Base-by-base conservation (phyloP, 2,888 invertebrate genomes). In the Dynastes tityus region DNA sequence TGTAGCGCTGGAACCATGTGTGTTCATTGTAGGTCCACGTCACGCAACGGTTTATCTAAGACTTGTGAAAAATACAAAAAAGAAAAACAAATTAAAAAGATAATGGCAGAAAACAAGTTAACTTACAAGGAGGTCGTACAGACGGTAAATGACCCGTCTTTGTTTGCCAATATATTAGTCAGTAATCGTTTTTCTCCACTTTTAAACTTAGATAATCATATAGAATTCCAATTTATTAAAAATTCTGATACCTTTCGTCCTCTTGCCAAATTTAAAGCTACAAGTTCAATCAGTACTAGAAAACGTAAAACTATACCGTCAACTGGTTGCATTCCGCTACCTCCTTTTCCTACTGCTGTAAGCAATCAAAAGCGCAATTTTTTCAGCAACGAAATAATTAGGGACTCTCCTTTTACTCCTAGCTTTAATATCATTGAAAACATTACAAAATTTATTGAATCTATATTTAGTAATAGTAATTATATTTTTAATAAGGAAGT, bases 81-180 rank as follows among this genome's bases (percentile, higher is more conserved):
- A 63, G 63, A 63, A 27, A 63, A 61, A 11, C 22, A 61, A 61
- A 63, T 63, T 27, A 63, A 63, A 29, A 63, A 13, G 27, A 2
- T 63, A 5, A 63, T 63, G 63, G 29, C 63, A 5, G 63, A 63
- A 27, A 63, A 29, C 32, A 22, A 27, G 5, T 11, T 27, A 63
- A 63, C 63, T 1, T 63, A 63, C 11, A 63, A 29, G 0, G 63
- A 63, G 27, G 63, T 6, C 1, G 1, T 22, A 29, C 5, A 27
- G 2, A 63, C 2, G 11, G 4, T 63, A 29, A 63, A 63, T 27
- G 27, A 63, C 27, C 63, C 63, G 13, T 8, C 8, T 2, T 63
- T 27, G 6, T 63, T 63, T 63, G 63, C 29, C 29, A 63, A 29
- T 63, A 63, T 27, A 27, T 2, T 63, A 29, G 16, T 9, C 13